Evolutionary conservation across 2,888 invertebrate species (phyloP), one percentile per base, ranked within the genome.

Genomic region (Meandrusa payeni): DNA sequence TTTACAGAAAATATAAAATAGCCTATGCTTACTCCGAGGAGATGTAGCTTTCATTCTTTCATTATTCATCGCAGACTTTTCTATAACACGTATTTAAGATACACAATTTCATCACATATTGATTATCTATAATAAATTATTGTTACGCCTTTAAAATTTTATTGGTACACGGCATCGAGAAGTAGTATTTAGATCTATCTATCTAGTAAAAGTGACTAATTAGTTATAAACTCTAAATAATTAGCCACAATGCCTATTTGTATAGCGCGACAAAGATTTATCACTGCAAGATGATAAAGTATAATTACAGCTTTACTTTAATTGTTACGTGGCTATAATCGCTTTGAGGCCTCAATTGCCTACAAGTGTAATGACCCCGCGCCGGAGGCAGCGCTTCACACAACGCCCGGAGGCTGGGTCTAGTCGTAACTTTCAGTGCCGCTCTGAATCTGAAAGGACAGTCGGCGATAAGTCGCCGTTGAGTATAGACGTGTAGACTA

Each of bases 281-380:
- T 41, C 20, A 27, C 11, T 11, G 2, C 9, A 5, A 33, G 19
- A 33, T 33, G 20, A 27, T 23, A 17, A 13, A 38, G 15, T 13
- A 29, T 44, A 47, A 44, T 50, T 39, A 40, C 33, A 40, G 34
- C 33, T 20, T 31, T 19, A 26, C 19, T 31, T 28, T 52, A 52
- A 52, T 52, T 46, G 42, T 46, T 12, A 44, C 46, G 48, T 42
- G 47, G 46, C 47, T 48, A 50, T 46, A 38, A 45, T 46, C 36
- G 43, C 49, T 47, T 36, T 36, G 50, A 61, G 60, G 61, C 58
- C 66, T 62, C 69, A 68, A 75, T 74, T 75, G 70, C 71, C 62
- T 61, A 51, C 62, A 52, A 69, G 83, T 75, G 82, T 69, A 71
- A 55, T 75, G 79, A 82, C 79, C 82, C 62, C 69, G 52, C 55